Conservation (phyloP, 2,888 invertebrate species). For the Hemaris fuciformis region DNA sequence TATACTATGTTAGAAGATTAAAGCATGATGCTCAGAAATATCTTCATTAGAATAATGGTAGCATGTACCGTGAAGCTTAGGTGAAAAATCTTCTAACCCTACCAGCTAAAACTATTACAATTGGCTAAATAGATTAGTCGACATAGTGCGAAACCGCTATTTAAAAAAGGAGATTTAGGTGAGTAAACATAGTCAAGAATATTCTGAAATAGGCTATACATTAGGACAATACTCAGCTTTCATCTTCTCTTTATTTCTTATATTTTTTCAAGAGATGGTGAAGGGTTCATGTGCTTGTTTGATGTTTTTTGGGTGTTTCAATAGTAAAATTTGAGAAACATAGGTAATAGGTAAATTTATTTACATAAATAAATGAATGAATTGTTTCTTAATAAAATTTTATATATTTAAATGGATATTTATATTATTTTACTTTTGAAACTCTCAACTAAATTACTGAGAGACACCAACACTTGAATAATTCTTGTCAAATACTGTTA, state of each 20-base stretch:
- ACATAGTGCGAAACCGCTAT: conserved; percentile 7
- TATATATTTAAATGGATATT: no score
- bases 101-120: background rate
- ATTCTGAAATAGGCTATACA: conserved; percentile 7
- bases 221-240: conserved; percentile 2
- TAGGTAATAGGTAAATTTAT: no score
- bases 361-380: background rate
- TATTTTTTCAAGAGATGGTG: conserved; percentile 7
- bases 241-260: conserved; percentile 13
- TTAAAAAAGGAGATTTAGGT: conserved; percentile 8
- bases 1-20: background rate
- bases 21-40: background rate
- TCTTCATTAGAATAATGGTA: conserved; percentile 30
- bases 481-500: conserved; percentile 45
- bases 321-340: background rate
- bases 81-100: conserved; percentile 3
- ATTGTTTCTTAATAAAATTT: no score
- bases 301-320: conserved; percentile 13
- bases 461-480: conserved; percentile 13
- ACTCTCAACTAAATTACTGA: conserved; percentile 23
- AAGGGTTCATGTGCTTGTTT: conserved; percentile 15
- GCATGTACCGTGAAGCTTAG: conserved; percentile 41
- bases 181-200: conserved; percentile 11
- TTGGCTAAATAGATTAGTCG: conserved; percentile 5
- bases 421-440: conserved; percentile 18